Base-by-base conservation (phyloP, 2,888 invertebrate species). In the Bhutanitis thaidina region DNA sequence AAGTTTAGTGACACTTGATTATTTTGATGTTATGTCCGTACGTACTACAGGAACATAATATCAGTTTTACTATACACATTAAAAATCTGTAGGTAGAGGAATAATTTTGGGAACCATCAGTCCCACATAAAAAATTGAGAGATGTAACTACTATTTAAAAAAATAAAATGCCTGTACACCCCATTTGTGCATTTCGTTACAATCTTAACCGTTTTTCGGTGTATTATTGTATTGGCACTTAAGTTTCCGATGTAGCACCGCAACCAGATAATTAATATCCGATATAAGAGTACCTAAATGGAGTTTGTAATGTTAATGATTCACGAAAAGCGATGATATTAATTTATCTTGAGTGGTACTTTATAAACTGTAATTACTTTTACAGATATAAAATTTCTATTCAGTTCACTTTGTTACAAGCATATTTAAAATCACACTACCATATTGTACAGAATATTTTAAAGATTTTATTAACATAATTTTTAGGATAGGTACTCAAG, bases 211-310 rank as follows among this genome's bases (percentile, higher is more conserved):
- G 3, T 16, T 3, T 20, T 30, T 3, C 37, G 56, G 45, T 60
- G 59, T 62, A 44, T n/a, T n/a, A n/a, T 56, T 59, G 59, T 51
- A 68, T 80, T 80, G 80, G 80, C 80, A 80, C 80, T 74, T 60
- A 62, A 60, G 59, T 55, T 55, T 67, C 71, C 58, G 53, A 61
- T 55, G 62, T 75, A 79, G 79, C 79, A 79, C 78, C 78, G 65
- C 55, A 46, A 52, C 59, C 49, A 39, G 51, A 40, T 25, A 47
- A 38, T 43, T 43, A 13, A 35, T 14, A 10, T 30, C 16, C 14
- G 30, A 32, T n/a, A 30, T 29, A 20, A 12, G 10, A 20, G 29
- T 12, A 20, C 20, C n/a, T n/a, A 20, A 8, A 27, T 27, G 27
- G 27, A 27, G 27, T 27, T 7, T 27, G 7, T 7, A 20, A 20